Conservation (phyloP, 2,797 vertebrate species). For the Brachyrhaphis roseni region DNA sequence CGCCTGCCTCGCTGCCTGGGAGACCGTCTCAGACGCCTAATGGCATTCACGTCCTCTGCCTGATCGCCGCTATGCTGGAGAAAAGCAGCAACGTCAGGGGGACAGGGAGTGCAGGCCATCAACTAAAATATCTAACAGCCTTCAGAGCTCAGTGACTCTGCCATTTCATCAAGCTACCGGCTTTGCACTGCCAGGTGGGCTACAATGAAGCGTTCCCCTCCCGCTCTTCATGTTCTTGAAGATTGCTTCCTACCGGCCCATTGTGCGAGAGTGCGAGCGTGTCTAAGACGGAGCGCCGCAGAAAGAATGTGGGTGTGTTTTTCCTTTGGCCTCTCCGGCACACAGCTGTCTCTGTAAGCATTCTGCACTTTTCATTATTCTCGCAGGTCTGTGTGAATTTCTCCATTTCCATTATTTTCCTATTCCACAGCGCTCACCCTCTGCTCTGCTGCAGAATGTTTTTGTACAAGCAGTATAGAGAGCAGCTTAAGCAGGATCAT, state of each 20-base stretch:
- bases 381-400: constrained; percentile 50
- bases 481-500: constrained; percentile 31
- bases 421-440: constrained; percentile 48
- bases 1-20: constrained; percentile 44
- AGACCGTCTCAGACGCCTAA: constrained; percentile 53
- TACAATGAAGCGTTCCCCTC: constrained; percentile 37
- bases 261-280: constrained; percentile 20
- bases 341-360: constrained; percentile 51
- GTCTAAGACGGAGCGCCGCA: constrained; percentile 7
- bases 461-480: constrained; percentile 38
- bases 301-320: constrained; percentile 35
- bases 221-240: constrained; percentile 47
- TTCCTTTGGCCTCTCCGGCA: constrained; percentile 36
- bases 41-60: constrained; percentile 70
- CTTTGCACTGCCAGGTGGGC: constrained; percentile 55
- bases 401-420: constrained; percentile 59
- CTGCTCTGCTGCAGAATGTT: constrained; percentile 47
- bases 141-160: constrained; percentile 62
- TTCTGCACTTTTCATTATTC: constrained; percentile 52
- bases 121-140: constrained; percentile 71
- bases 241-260: constrained; percentile 49
- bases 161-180: constrained; percentile 65
- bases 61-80: constrained; percentile 58
- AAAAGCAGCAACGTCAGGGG: constrained; percentile 50
- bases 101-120: constrained; percentile 63